Evolutionary conservation across 2,888 invertebrate genomes (phyloP).

Genomic region (Palloptera scutellata): DNA sequence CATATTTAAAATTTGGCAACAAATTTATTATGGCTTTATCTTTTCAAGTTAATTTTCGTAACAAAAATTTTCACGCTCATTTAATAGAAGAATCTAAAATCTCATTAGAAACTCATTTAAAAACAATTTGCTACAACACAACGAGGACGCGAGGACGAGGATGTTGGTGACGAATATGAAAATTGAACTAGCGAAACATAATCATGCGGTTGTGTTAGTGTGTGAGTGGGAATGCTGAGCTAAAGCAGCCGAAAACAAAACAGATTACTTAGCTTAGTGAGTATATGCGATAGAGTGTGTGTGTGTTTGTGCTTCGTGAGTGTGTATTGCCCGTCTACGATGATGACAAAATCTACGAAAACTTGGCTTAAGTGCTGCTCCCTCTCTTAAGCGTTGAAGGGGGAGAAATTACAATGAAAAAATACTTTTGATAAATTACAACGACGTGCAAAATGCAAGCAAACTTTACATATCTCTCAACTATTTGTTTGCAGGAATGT

Average conservation of each 20-base stretch:
- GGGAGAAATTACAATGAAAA: too few species aligned
- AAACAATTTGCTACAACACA: slow-evolving; percentile 25
- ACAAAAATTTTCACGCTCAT: neutral
- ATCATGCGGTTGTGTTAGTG: too few species aligned
- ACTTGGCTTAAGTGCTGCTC: too few species aligned
- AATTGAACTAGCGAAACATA: too few species aligned
- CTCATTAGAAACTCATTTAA: slow-evolving; percentile 35
- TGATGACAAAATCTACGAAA: too few species aligned
- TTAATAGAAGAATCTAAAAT: neutral
- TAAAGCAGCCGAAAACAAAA: neutral
- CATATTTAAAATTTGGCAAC: too few species aligned
- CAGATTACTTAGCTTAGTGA: too few species aligned
- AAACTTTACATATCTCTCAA: neutral
- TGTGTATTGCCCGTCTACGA: too few species aligned
- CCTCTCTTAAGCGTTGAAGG: too few species aligned
- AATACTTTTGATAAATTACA: neutral
- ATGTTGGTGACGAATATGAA: neutral
- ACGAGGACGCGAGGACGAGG: neutral
- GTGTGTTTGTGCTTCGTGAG: too few species aligned
- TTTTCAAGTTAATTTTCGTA: neutral
- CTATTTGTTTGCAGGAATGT: neutral
- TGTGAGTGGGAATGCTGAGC: neutral
- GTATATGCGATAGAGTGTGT: too few species aligned
- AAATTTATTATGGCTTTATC: too few species aligned
- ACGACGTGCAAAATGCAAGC: neutral